Evolutionary conservation across 2,113 vertebrate genomes (phyloP).

Genomic region (Nicator chloris): DNA sequence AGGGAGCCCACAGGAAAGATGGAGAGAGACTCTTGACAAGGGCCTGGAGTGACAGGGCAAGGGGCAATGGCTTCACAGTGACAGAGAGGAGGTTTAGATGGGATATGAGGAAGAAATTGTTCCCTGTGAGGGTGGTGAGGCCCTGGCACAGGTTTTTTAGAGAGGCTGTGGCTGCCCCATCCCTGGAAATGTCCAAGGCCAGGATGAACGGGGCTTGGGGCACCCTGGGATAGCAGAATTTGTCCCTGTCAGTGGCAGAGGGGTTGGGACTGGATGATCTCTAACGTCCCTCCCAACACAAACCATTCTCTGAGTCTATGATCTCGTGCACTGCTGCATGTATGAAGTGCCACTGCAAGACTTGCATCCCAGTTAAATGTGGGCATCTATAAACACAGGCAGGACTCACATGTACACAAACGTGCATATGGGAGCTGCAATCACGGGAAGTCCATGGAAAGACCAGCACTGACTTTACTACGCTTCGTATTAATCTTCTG

Average conservation of each 20-base stretch:
- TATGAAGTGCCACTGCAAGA: not conserved
- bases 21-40: not conserved
- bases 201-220: rapidly evolving
- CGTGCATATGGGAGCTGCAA: not conserved
- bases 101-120: not conserved
- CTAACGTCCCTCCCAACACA: not conserved
- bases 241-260: not conserved
- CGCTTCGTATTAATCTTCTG: not conserved
- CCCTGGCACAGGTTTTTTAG: not conserved
- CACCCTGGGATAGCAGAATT: rapidly evolving
- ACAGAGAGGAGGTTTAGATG: rapidly evolving
- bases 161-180: not conserved
- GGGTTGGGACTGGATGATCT: not conserved
- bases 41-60: not conserved
- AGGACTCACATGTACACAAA: not conserved
- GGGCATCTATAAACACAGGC: not conserved
- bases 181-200: not conserved
- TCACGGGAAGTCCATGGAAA: not conserved
- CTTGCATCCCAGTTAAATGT: not conserved
- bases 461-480: not conserved
- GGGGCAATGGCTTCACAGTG: rapidly evolving
- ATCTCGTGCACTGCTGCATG: rapidly evolving
- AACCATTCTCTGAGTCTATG: not conserved
- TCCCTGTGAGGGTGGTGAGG: not conserved
- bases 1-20: not conserved